Base-by-base conservation (phyloP, 2,888 invertebrate genomes). In the Margaritifera margaritifera region DNA sequence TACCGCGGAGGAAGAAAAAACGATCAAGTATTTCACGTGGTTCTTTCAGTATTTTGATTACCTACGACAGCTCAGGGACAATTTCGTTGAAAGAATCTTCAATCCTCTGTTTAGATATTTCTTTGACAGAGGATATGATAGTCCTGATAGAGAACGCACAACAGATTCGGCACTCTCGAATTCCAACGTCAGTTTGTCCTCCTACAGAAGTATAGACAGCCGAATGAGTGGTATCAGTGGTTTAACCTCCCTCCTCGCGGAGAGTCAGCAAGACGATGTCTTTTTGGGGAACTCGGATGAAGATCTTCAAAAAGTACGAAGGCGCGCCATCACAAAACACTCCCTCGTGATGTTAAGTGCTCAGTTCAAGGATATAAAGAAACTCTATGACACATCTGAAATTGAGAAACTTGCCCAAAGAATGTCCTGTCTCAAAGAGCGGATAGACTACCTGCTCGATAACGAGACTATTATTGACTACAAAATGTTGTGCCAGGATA, bases 11-110 rank as follows among this genome's bases (percentile, higher is more conserved):
- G 77, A 79, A 56, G 71, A 75, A 55, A 70, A 75, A 67, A 63
- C 83, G 68, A 74, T 82, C 27, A 79, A 80, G 62, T 84, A 84
- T 62, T 86, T 86, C 64, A 77, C 76, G 4, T 86, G 86, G 86
- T 85, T 82, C 64, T 83, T 84, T 61, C 75, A 83, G 54, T 83
- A 82, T 67, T 69, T 85, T 68, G 80, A 83, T 51, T 86, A 83
- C 64, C 68, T 85, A 1, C 68, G 80, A 19, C 79, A 82, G 31
- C 71, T 86, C 1, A 72, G 81, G 42, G 71, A 66, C 18, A 84
- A 82, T 56, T 86, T 84, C 66, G 75, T 79, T 4, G 82, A 83
- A 25, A 71, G 84, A 57, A 82, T 86, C 61, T 85, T 81, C 64
- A 71, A 71, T 27, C 82, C 86, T 2, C 68, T 86, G 55, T 83